phyloP scores from a whole-genome alignment of 2,888 invertebrate species.

The Calameuta pallipes region DNA sequence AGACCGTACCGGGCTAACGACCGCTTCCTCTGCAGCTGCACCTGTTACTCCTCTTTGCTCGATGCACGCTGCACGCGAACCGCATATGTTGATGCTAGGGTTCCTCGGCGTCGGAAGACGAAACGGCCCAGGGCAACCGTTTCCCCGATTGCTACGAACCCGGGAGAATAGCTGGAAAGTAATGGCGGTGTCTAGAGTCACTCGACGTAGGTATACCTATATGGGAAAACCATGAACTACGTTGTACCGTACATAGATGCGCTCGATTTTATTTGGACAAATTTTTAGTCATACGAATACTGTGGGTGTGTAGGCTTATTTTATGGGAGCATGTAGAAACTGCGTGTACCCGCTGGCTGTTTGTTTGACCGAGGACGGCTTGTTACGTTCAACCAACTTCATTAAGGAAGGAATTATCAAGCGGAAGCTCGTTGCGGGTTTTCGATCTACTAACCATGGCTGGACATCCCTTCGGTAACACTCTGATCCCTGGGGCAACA shows the following conservation, averaged over 20 bases:
- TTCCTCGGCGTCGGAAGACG: conserved; percentile 33
- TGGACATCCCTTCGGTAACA: not conserved
- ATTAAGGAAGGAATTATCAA: not conserved
- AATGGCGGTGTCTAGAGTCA: not conserved
- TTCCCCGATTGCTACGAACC: conserved; percentile 17
- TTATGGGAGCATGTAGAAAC: not conserved
- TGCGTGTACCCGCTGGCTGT: not conserved
- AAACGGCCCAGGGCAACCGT: conserved; percentile 41
- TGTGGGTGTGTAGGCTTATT: not conserved
- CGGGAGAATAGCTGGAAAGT: conserved; percentile 9
- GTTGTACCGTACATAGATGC: not conserved
- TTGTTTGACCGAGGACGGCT: not conserved
- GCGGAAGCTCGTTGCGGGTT: not conserved
- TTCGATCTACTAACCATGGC: not conserved
- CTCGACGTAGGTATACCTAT: not conserved
- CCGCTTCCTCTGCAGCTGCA: conserved; percentile 58
- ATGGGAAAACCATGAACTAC: not conserved
- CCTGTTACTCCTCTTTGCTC: conserved; percentile 56
- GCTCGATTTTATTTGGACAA: not conserved
- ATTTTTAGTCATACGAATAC: not conserved
- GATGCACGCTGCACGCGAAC: conserved; percentile 58
- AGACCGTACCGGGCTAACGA: conserved; percentile 57
- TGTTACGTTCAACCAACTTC: conserved; percentile 1
- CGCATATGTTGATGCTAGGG: conserved; percentile 55
- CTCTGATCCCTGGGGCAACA: not conserved